Base-by-base conservation (phyloP, 2,113 vertebrate species). In the Chloropsis cyanopogon region DNA sequence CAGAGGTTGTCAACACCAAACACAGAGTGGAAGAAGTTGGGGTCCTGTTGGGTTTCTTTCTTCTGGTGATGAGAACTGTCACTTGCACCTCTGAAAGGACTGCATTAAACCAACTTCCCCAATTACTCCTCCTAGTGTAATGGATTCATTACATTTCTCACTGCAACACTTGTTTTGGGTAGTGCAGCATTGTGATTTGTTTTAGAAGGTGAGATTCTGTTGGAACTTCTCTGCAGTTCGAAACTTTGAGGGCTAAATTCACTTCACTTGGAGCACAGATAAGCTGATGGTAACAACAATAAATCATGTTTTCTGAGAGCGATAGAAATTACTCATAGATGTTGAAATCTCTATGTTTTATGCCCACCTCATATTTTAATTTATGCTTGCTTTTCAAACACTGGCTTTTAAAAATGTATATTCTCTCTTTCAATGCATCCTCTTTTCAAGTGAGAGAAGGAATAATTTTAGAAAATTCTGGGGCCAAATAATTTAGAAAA, bases 1-100 rank as follows among this genome's bases (percentile, higher is more conserved):
- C 0, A 0, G 9, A 73, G 20, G 10, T 8, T 44, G 39, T 64
- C 18, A 33, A 3, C 26, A n/a, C 16, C 60, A 68, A 77, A 57
- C 10, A 66, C 20, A 41, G 46, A 65, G 39, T 35, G 33, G 39
- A 60, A 75, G 35, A 41, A 63, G 19, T 7, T 72, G 15, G 11
- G 11, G 11, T 46, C 24, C 33, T 85, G 28, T 65, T 72, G 3
- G 5, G 6, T 87, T 92, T 80, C 25, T 70, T 83, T 76, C 42
- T 83, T 60, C n/a, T 47, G 41, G 8, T 72, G 49, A 52, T 77
- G 19, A 46, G 17, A 60, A 14, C 26, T 42, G 39, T 59, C 76
- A 18, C 29, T 52, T 53, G 29, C 9, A 42, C 18, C 41, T 54
- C 57, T 72, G 22, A 19, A 52, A 81, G 22, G 46, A 46, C 31